Conservation (phyloP, 2,888 invertebrate genomes). For the Napeogenes inachia region DNA sequence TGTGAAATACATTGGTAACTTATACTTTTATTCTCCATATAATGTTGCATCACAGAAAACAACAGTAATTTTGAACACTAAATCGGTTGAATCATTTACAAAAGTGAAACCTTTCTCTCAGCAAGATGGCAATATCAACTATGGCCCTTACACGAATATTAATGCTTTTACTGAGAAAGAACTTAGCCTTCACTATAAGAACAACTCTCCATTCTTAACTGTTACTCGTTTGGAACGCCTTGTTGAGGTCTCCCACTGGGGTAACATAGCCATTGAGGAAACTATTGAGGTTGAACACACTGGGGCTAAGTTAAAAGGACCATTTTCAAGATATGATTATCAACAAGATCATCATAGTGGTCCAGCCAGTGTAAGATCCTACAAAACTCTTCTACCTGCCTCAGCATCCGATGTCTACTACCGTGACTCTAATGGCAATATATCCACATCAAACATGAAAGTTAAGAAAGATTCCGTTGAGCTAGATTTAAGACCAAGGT, state of each 20-base stretch:
- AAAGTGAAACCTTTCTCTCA: slow-evolving; percentile 88
- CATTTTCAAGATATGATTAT: slow-evolving; percentile 98
- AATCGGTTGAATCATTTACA: slow-evolving; percentile 88
- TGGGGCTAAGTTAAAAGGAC: slow-evolving; percentile 94
- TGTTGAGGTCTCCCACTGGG: slow-evolving; percentile 99
- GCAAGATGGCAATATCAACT: slow-evolving; percentile 87
- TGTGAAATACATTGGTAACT: slow-evolving; percentile 90
- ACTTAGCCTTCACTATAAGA: slow-evolving; percentile 93
- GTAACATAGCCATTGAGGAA: slow-evolving; percentile 98
- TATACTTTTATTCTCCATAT: slow-evolving; percentile 92
- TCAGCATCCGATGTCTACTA: slow-evolving; percentile 98
- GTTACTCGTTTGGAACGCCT: slow-evolving; percentile 90
- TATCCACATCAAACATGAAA: slow-evolving; percentile 96
- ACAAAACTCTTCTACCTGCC: slow-evolving; percentile 90
- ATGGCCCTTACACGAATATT: slow-evolving; percentile 92
- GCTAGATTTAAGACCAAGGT: slow-evolving; percentile 95
- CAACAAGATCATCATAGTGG: slow-evolving; percentile 94
- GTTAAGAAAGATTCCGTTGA: slow-evolving; percentile 94
- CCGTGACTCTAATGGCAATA: slow-evolving; percentile 97
- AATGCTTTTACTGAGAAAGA: slow-evolving; percentile 78
- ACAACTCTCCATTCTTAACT: slow-evolving; percentile 97
- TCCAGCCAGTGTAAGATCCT: slow-evolving; percentile 92
- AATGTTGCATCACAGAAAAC: slow-evolving; percentile 88
- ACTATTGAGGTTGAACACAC: slow-evolving; percentile 93
- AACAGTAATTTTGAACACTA: slow-evolving; percentile 84